Percentiles rank a stretch among this genome's conserved stretches.
Evolutionary conservation across 2,888 invertebrate species (phyloP).

Genomic region (Plutella xylostella): DNA sequence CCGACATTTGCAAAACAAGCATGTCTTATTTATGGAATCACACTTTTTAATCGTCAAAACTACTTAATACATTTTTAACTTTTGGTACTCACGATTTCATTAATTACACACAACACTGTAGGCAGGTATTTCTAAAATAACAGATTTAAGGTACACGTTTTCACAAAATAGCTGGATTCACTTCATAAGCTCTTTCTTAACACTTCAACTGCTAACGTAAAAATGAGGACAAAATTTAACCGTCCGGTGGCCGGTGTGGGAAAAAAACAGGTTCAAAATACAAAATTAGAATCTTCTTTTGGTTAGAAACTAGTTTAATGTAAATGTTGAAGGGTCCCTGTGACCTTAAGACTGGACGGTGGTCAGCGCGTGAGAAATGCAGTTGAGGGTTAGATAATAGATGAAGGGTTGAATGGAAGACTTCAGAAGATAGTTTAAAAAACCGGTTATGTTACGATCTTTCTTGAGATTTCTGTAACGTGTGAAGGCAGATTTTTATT

Average conservation of each 20-base stretch:
- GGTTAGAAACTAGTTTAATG: constrained; percentile 23
- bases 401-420: no score
- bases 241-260: constrained; percentile 31
- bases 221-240: constrained; percentile 20
- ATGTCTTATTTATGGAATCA: no score
- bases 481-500: not conserved
- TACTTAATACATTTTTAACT: no score
- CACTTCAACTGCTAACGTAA: constrained; percentile 21
- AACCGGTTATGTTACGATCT: not conserved
- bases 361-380: constrained; percentile 14
- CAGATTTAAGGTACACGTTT: no score
- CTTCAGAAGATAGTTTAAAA: no score
- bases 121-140: no score
- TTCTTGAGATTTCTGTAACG: not conserved
- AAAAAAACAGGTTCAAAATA: constrained; percentile 31
- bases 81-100: no score
- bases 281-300: constrained; percentile 17
- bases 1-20: no score
- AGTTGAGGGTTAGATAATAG: not conserved
- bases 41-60: no score
- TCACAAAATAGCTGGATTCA: no score
- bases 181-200: no score
- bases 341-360: constrained; percentile 14
- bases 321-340: not conserved
- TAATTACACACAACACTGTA: no score